Base-by-base conservation (phyloP, 1,140 invertebrate genomes). In the Drosophila mauritiana region DNA sequence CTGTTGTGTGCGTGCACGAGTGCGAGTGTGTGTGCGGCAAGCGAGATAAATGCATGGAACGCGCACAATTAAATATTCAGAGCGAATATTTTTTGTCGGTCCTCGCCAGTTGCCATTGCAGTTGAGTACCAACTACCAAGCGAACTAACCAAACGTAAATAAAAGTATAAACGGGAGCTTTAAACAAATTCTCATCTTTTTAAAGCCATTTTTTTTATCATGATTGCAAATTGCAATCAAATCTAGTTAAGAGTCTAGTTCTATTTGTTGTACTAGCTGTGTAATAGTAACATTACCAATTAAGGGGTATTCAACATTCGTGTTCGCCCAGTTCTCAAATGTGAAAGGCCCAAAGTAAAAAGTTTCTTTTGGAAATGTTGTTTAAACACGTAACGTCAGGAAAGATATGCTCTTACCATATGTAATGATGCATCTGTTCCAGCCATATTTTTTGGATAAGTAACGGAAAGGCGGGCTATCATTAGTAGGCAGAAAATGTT, bases 31-130 rank as follows among this genome's bases (percentile, higher is more conserved):
- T 42, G 64, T 65, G 55, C 31, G 54, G 55, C 42, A 69, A 49
- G 49, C 62, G 73, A 77, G 74, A 77, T 77, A 77, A 77, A 77
- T 77, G 74, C 74, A 77, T 15, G 55, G 74, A 86, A 68, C 67
- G 69, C 82, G 82, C 82, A 85, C 82, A 85, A 85, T 85, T 85
- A 86, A 85, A 85, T 86, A 85, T 85, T 81, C 81, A 85, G 82
- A 85, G 73, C 78, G 81, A 86, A 86, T 85, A 86, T 81, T 86
- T 78, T 72, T 69, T 68, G 49, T 69, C 67, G 64, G 67, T 69
- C 57, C 56, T 49, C 64, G 51, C 64, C 67, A 48, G 64, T 70
- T 69, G 51, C 42, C 31, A 72, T 57, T 72, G 64, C 65, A 56
- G 65, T 70, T 72, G 68, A 70, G 67, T 48, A 27, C 42, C 51